Percentiles rank a stretch among this genome's conserved stretches.
phyloP scores from a whole-genome alignment of 2,888 invertebrate species.

The Nemotelus nigrinus region DNA sequence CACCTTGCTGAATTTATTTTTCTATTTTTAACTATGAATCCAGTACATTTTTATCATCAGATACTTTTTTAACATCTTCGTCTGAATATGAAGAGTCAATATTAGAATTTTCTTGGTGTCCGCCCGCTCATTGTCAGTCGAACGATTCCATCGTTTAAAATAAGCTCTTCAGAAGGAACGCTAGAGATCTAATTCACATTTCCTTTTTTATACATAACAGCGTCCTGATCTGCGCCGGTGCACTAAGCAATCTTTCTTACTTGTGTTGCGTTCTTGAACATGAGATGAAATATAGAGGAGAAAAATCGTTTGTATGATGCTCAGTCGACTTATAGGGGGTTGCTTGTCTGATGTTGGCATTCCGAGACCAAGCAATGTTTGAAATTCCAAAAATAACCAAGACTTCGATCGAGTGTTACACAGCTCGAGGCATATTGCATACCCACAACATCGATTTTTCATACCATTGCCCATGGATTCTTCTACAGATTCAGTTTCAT shows the following conservation, averaged over 20 bases:
- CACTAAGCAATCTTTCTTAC: no score
- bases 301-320: neutral
- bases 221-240: no score
- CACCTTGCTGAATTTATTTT: no score
- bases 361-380: constrained; percentile 15
- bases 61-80: no score
- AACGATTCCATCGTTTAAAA: neutral
- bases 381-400: constrained; percentile 33
- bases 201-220: constrained; percentile 30
- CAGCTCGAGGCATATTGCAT: no score
- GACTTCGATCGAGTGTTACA: neutral
- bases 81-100: neutral
- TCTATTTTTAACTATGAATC: no score
- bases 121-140: constrained; percentile 6
- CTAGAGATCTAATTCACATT: neutral
- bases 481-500: no score
- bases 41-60: no score
- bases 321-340: neutral
- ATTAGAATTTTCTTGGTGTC: neutral
- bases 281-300: no score
- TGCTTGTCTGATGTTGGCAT: neutral
- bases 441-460: no score
- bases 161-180: neutral
- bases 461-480: no score
- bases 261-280: no score